Base-by-base conservation (phyloP, 2,797 vertebrate genomes). In the Fratercula arctica region DNA sequence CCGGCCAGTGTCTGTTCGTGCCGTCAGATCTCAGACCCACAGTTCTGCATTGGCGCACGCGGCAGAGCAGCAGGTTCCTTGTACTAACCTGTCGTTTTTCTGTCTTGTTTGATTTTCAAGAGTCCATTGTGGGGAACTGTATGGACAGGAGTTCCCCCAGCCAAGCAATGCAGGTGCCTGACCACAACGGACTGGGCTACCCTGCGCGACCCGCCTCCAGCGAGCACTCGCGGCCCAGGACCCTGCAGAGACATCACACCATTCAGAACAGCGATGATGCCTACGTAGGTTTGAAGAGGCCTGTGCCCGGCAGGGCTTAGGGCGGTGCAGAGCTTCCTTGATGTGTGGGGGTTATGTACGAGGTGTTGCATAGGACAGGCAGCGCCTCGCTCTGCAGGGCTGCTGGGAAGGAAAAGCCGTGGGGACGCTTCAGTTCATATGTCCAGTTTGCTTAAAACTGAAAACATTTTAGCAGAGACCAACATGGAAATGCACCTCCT, bases 211-310 rank as follows among this genome's bases (percentile, higher is more conserved):
- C 98, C 8, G 41, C 98, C 2, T 97, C 98, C 97, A 97, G 93
- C 8, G 99, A 99, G 51, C 97, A 98, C 31, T 98, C 98, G 59
- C 98, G 99, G 97, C 97, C 97, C 73, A 97, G 98, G 87, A 97
- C 98, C 51, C 98, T 99, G 92, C 99, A 99, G 98, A 98, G 99
- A 88, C 99, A 99, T 96, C 99, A 99, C 98, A 99, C 99, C 95
- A 99, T 99, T 96, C 99, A 99, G 98, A 99, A 98, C 93, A 99
- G 99, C 2, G 99, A 99, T 2, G 99, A 99, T n/a, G 99, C 99
- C 96, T 99, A 99, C 18, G 99, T 99, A 98, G 96, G 99, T 98
- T 46, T 81, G 70, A 23, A 26, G 74, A 5, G 11, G 7, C 31
- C 60, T 3, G 12, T 4, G 39, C 43, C 67, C 3, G 0, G 33